Percentiles rank a stretch among this genome's conserved stretches.
These are phyloP conservation scores for Heteromurus nitidus DNA, from an alignment of 2,888 invertebrate genomes.

Conservation along the genomic window DNA sequence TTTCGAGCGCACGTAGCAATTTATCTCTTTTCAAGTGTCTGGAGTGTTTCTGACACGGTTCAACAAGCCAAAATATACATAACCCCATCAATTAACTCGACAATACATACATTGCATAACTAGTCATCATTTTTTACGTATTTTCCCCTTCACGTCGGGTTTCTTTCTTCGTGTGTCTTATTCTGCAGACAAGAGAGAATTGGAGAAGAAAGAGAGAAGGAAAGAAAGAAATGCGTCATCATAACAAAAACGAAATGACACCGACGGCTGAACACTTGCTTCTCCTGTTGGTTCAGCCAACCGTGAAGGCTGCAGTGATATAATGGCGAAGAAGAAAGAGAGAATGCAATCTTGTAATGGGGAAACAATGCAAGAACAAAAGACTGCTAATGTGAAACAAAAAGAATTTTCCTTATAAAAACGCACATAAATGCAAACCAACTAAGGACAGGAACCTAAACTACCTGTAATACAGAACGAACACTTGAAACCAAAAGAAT, in stretches of 20 bases:
- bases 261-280: no score
- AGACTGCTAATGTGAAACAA: slow-evolving; percentile 11
- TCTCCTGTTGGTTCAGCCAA: no score
- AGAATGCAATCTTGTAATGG: no score
- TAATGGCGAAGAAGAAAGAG: no score
- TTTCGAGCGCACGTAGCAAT: slow-evolving; percentile 14
- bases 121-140: slow-evolving; percentile 52
- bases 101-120: slow-evolving; percentile 40
- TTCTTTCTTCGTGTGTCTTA: slow-evolving; percentile 17
- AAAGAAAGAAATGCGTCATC: slow-evolving; percentile 28
- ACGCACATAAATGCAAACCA: no score
- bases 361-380: no score
- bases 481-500: no score
- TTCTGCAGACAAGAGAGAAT: neutral
- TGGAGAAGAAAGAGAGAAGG: slow-evolving; percentile 1
- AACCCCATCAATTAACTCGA: slow-evolving; percentile 55
- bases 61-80: slow-evolving; percentile 64
- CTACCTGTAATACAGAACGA: no score
- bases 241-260: slow-evolving; percentile 29
- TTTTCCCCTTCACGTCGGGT: slow-evolving; percentile 29
- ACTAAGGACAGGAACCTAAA: no score
- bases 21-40: slow-evolving; percentile 47
- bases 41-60: slow-evolving; percentile 63
- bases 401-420: no score
- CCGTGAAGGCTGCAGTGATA: no score